These are phyloP conservation scores for Thryonomys swinderianus DNA, from an alignment of 2,113 vertebrate species.

Conservation along the genomic window DNA sequence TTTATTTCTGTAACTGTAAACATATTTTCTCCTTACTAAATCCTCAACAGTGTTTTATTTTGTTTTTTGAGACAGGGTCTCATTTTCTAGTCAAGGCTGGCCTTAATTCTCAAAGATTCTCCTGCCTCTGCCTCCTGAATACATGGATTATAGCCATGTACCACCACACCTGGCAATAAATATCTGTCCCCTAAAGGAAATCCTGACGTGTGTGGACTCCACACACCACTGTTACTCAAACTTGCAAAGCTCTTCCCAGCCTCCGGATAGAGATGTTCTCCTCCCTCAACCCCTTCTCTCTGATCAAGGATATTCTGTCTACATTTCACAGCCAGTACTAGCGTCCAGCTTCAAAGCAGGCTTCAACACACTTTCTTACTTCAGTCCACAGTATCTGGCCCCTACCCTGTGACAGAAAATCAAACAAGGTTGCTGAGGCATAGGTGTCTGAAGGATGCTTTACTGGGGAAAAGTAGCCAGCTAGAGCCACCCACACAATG, in stretches of 20 bases:
- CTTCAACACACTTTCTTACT: neutral
- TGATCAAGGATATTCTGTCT: neutral
- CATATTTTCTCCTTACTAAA: neutral
- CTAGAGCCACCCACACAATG: no score
- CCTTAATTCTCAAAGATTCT: no score
- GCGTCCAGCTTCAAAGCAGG: neutral
- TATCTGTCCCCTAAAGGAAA: neutral
- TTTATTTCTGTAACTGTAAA: slow-evolving; percentile 11
- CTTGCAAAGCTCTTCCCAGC: neutral
- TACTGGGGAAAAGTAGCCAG: no score
- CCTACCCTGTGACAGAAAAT: no score
- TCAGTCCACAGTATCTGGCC: neutral
- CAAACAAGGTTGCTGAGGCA: no score
- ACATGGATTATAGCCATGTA: no score
- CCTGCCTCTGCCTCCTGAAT: no score
- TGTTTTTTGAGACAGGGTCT: no score
- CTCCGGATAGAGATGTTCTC: no score
- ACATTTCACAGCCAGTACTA: neutral
- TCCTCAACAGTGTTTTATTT: neutral
- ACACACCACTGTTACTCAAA: neutral
- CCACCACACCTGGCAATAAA: no score
- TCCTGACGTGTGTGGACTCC: neutral
- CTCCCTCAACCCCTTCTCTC: neutral
- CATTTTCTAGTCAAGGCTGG: no score
- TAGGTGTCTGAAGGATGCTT: no score